These are phyloP conservation scores for Ctenicera cuprea DNA, from an alignment of 2,888 invertebrate genomes.

Conservation along the genomic window DNA sequence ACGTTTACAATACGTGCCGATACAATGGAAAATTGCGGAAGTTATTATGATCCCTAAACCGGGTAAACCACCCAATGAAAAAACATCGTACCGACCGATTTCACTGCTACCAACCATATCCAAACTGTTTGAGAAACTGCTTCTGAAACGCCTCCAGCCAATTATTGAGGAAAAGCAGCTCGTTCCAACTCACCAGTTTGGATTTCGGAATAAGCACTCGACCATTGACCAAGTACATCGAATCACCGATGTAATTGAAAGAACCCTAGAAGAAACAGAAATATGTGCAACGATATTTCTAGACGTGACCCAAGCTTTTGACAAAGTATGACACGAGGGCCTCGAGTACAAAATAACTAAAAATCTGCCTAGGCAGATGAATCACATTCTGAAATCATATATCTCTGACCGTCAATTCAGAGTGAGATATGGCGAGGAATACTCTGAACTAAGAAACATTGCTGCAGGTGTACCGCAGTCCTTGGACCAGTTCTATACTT, in stretches of 20 bases:
- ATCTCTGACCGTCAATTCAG: slow-evolving; percentile 41
- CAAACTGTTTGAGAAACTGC: slow-evolving; percentile 37
- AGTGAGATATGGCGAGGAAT: slow-evolving; percentile 40
- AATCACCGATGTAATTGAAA: slow-evolving; percentile 46
- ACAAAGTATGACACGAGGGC: slow-evolving; percentile 50
- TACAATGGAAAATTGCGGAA: slow-evolving; percentile 58
- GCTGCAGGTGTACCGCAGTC: slow-evolving; percentile 52
- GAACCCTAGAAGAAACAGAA: slow-evolving; percentile 48
- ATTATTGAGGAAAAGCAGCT: slow-evolving; percentile 49
- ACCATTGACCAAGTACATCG: slow-evolving; percentile 57
- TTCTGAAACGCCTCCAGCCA: slow-evolving; percentile 50
- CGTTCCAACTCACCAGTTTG: slow-evolving; percentile 57
- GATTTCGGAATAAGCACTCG: slow-evolving; percentile 52
- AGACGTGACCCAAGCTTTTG: slow-evolving; percentile 51
- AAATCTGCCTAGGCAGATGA: slow-evolving; percentile 40
- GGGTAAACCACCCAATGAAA: slow-evolving; percentile 55
- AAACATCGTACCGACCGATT: slow-evolving; percentile 58
- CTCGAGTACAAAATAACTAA: slow-evolving; percentile 49
- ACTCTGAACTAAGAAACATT: slow-evolving; percentile 43
- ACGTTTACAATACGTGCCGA: slow-evolving; percentile 57
- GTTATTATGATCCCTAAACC: slow-evolving; percentile 54
- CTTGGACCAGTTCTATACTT: slow-evolving; percentile 46
- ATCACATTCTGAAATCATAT: slow-evolving; percentile 31
- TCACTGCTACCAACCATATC: slow-evolving; percentile 53
- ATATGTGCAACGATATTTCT: slow-evolving; percentile 52